Evolutionary conservation across 2,888 invertebrate species (phyloP), one percentile per base, ranked within the genome.

Genomic region (Ashinkailepas kermadecensis): DNA sequence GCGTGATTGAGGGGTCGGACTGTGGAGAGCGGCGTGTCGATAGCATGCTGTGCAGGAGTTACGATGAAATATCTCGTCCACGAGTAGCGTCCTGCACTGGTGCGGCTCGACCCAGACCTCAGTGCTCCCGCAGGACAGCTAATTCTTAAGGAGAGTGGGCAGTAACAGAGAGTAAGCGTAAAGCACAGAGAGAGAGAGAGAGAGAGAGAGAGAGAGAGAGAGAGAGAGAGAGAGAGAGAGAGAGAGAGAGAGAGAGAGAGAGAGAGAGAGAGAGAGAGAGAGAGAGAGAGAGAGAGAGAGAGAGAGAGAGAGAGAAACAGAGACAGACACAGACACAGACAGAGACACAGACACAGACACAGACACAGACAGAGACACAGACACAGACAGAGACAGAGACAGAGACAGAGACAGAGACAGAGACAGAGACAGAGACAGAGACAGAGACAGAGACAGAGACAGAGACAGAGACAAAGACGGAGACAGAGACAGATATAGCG

Each of bases 161-260:
- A 4, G 39, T 39, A 39, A 39, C 39, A 39, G 39, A 39, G n/a
- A 39, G 39, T 39, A 39, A 39, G 39, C 39, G 39, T 4, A 39
- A 39, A 59, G 18, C 15, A 58, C 18, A 78, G 57, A 78, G 54
- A 59, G 57, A 81, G 57, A n/a, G 54, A 81, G 81, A 78, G 15
- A 54, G 39, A 81, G 62, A 56, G 54, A 74, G 79, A 82, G 81
- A 54, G 65, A 82, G 62, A 62, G 80, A 70, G 65, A 62, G 25
- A 79, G 56, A 1, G 21, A 57, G 39, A 58, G 56, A 39, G 18
- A 67, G 56, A 67, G 56, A 67, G 56, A 57, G 4, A 25, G 70
- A 18, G 15, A 39, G 58, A 64, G 56, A 39, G 18, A 70, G 64
- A 64, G 59, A 65, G 39, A 81, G 64, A 57, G 65, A 65, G n/a